Evolutionary conservation across 64 coral and sea anemone genomes (phyloP).

Genomic region (Porites australiensis): DNA sequence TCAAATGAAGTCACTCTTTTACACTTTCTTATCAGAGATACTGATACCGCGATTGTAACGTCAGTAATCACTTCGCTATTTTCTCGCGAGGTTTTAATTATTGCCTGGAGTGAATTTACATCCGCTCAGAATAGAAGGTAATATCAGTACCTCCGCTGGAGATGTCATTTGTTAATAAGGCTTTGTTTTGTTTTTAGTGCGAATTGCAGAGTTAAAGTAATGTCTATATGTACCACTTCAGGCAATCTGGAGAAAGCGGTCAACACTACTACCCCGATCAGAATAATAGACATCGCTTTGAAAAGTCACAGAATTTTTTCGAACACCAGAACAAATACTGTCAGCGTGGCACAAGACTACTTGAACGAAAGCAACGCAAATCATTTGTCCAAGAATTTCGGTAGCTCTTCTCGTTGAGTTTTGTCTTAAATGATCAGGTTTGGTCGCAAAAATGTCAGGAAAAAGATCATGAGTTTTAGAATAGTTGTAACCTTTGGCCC

Average conservation of each 20-base stretch:
- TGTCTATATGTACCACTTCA: neutral
- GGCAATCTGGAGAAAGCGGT: neutral
- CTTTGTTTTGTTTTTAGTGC: constrained; percentile 14
- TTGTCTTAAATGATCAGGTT: neutral
- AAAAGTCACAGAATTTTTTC: neutral
- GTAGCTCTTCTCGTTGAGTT: neutral
- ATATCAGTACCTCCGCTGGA: constrained; percentile 12
- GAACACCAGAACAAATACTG: neutral
- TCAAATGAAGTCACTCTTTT: constrained; percentile 47
- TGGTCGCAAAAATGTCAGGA: neutral
- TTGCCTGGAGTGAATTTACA: constrained; percentile 10
- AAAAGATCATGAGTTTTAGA: constrained; percentile 2
- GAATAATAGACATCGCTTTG: neutral
- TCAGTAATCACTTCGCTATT: constrained; percentile 9
- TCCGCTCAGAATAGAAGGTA: neutral
- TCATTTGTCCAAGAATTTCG: neutral
- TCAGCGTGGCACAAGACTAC: neutral
- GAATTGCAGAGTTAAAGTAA: neutral
- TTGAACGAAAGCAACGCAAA: neutral
- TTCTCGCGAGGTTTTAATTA: constrained; percentile 24
- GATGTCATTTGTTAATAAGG: constrained; percentile 9
- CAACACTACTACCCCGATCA: neutral
- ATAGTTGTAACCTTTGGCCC: constrained; percentile 7
- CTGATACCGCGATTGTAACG: constrained; percentile 16
- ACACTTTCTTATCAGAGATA: constrained; percentile 15